Evolutionary conservation across 2,888 invertebrate species (phyloP), one percentile per base, ranked within the genome.

Genomic region (Drosophila kanekoi): DNA sequence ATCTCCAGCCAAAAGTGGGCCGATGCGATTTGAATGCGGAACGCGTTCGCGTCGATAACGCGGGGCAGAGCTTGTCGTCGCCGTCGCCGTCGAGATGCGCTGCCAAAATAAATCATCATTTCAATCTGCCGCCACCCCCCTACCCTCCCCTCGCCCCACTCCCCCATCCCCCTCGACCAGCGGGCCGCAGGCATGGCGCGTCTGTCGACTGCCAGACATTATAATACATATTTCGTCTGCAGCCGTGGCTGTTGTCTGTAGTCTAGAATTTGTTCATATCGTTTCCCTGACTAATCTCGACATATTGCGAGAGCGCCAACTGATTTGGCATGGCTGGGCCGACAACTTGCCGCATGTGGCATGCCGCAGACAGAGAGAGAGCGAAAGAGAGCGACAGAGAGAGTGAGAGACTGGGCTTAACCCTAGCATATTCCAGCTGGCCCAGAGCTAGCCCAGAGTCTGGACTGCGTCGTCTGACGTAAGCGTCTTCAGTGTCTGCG

Each of bases 81-180:
- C 9, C 58, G 59, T 56, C 37, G 53, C 43, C 43, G 57, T 49
- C 40, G 63, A 4, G 38, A 38, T 35, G 62, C 68, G 76, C 88
- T 75, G 85, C 87, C 84, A 87, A 85, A 89, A 85, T 85, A 85
- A 85, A 85, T 85, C 84, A 85, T 85, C 87, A 81, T 88, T 85
- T 72, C 69, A 85, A 78, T 75, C 76, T 70, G 53, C 61, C 47
- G 61, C 8, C 33, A 33, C 54, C 71, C 77, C 47, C 58, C 66
- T 57, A 56, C 45, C 40, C 11, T 9, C n/a, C n/a, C n/a, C n/a
- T n/a, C 5, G 20, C 6, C 41, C 57, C 59, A 32, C 49, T 53
- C 35, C 23, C 5, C 5, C 23, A 20, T 5, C 23, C 5, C 23
- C 23, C 23, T 23, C 23, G 23, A 5, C 5, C 23, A 23, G 23